Conservation (phyloP, 2,888 invertebrate genomes). For the Apamea epomidion region DNA sequence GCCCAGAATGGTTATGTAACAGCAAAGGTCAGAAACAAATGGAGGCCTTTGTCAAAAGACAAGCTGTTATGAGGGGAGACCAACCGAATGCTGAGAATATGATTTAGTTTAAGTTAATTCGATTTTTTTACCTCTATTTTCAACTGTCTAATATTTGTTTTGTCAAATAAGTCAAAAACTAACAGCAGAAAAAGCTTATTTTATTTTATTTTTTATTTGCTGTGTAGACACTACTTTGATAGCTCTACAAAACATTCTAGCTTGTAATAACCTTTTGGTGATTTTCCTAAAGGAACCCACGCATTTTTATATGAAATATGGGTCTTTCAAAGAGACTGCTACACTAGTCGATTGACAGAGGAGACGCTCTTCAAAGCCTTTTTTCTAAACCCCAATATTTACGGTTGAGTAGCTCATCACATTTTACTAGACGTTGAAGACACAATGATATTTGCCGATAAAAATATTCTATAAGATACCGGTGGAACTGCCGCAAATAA, state of each 20-base stretch:
- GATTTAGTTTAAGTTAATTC: no score
- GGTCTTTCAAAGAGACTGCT: neutral
- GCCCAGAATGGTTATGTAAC: neutral
- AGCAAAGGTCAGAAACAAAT: neutral
- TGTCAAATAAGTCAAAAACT: neutral
- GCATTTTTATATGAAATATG: neutral
- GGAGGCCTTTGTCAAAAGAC: neutral
- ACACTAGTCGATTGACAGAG: neutral
- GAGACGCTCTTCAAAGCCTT: neutral
- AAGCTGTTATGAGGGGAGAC: neutral
- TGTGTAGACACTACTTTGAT: neutral
- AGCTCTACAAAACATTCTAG: neutral
- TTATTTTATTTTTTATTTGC: neutral
- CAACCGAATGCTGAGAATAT: no score
- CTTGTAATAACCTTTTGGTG: neutral
- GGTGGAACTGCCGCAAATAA: slow-evolving; percentile 15
- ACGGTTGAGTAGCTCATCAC: neutral
- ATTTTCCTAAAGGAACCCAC: neutral
- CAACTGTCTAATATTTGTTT: neutral
- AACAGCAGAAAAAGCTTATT: neutral
- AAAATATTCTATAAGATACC: neutral
- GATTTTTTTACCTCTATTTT: neutral
- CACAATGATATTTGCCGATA: slow-evolving; percentile 17
- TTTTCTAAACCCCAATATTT: neutral
- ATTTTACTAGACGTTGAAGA: neutral